Evolutionary conservation across 2,888 invertebrate genomes (phyloP).

Genomic region (Xanthostigma xanthostigma): DNA sequence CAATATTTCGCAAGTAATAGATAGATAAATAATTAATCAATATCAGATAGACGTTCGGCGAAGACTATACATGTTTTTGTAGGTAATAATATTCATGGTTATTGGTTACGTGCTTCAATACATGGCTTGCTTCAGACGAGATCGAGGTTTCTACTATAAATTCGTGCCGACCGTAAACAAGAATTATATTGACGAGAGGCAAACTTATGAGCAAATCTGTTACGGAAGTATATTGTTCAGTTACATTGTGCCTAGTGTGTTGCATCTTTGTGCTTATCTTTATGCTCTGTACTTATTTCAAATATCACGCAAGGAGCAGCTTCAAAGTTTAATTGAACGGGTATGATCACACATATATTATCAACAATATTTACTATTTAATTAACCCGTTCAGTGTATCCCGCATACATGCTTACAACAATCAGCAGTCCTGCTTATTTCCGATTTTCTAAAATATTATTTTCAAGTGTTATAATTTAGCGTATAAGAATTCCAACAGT

Average conservation of each 20-base stretch:
- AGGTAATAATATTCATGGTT: conserved; percentile 49
- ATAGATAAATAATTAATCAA: too few relatives aligned
- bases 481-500: too few relatives aligned
- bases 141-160: conserved; percentile 55
- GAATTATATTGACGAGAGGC: conserved; percentile 12
- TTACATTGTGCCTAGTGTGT: conserved; percentile 54
- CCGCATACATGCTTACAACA: too few relatives aligned
- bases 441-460: too few relatives aligned
- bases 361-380: too few relatives aligned
- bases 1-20: too few relatives aligned
- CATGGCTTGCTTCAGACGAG: conserved; percentile 60
- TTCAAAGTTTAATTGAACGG: conserved; percentile 70
- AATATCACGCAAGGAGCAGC: conserved; percentile 64
- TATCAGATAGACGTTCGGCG: too few relatives aligned
- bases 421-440: too few relatives aligned
- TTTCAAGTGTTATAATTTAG: too few relatives aligned
- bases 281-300: conserved; percentile 60
- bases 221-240: conserved; percentile 56
- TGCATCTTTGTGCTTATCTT: conserved; percentile 58
- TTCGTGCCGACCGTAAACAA: conserved; percentile 14
- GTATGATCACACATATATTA: conserved; percentile 28
- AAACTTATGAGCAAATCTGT: conserved; percentile 43
- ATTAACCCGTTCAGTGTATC: too few relatives aligned
- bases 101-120: conserved; percentile 64
- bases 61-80: too few relatives aligned